phyloP scores from a whole-genome alignment of 1,140 invertebrate genomes.

The Pseudomyrmex flavicornis region DNA sequence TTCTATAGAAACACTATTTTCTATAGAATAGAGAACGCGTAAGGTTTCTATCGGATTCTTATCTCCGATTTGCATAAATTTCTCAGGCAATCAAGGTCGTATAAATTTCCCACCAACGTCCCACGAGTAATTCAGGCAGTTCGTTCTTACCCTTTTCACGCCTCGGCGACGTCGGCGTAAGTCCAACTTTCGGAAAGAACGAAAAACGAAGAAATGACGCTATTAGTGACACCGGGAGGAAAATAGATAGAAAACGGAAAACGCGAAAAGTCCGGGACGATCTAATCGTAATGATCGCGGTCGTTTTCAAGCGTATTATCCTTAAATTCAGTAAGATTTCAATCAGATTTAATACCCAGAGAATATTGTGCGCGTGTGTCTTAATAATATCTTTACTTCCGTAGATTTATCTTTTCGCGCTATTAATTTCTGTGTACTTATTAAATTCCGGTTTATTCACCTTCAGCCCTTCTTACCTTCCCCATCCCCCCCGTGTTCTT shows the following conservation, averaged over 20 bases:
- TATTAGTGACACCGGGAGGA: slow-evolving; percentile 48
- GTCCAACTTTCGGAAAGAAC: slow-evolving; percentile 38
- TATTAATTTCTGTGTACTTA: slow-evolving; percentile 17
- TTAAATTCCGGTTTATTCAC: neutral
- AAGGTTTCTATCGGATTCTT: slow-evolving; percentile 30
- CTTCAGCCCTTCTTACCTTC: neutral
- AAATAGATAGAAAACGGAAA: slow-evolving; percentile 45
- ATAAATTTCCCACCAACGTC: slow-evolving; percentile 56
- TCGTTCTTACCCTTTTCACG: slow-evolving; percentile 57
- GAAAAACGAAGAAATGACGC: slow-evolving; percentile 52
- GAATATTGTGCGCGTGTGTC: too few relatives aligned
- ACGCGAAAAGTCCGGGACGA: slow-evolving; percentile 41
- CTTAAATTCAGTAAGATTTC: neutral
- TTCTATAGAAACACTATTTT: slow-evolving; percentile 12
- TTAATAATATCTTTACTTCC: slow-evolving; percentile 1
- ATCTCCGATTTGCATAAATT: slow-evolving; percentile 57
- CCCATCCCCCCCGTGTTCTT: neutral
- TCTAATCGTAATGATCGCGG: slow-evolving; percentile 32
- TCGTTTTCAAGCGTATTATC: slow-evolving; percentile 12
- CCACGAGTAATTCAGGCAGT: slow-evolving; percentile 48
- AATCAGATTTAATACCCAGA: too few relatives aligned
- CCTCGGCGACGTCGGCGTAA: slow-evolving; percentile 38
- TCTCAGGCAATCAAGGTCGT: slow-evolving; percentile 54
- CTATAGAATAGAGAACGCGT: neutral
- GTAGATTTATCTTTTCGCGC: neutral